These are phyloP conservation scores for Dexiosoma caninum DNA, from an alignment of 2,888 invertebrate species.

Conservation along the genomic window DNA sequence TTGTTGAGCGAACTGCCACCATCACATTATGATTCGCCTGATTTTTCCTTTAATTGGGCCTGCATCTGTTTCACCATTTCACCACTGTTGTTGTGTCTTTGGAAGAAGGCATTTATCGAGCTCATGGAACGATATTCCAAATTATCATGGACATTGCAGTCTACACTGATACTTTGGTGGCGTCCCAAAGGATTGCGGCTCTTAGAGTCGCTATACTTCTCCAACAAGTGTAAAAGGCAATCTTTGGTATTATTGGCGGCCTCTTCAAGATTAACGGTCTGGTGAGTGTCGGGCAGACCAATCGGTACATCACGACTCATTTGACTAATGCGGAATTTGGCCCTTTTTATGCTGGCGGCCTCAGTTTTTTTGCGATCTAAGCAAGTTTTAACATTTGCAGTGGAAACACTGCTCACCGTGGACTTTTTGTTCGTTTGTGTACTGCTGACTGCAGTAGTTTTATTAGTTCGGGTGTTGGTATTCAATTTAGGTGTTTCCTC, in stretches of 20 bases:
- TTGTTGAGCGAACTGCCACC: not conserved
- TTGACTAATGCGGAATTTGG: conserved; percentile 83
- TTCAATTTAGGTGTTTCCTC: conserved; percentile 75
- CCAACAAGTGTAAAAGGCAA: conserved; percentile 84
- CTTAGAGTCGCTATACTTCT: conserved; percentile 84
- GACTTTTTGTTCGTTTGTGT: conserved; percentile 54
- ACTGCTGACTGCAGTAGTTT: conserved; percentile 27
- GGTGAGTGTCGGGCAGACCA: conserved; percentile 81
- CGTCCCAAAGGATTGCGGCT: conserved; percentile 79
- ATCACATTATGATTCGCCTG: conserved; percentile 40
- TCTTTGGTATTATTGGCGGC: conserved; percentile 87
- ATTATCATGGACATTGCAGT: conserved; percentile 85
- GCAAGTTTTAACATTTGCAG: conserved; percentile 60
- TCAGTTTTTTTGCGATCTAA: conserved; percentile 53
- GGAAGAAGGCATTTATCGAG: conserved; percentile 88
- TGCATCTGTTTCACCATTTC: conserved; percentile 74
- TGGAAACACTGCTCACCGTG: conserved; percentile 56
- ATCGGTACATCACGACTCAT: conserved; percentile 86
- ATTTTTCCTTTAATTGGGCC: conserved; percentile 75
- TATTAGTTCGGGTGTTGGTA: conserved; percentile 67
- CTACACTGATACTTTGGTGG: conserved; percentile 86
- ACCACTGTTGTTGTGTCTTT: conserved; percentile 79
- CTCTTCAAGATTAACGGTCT: conserved; percentile 78
- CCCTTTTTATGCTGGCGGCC: conserved; percentile 78
- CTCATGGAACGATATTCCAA: conserved; percentile 88